phyloP scores from a whole-genome alignment of 2,888 invertebrate genomes.

The Stratiomys singularior region DNA sequence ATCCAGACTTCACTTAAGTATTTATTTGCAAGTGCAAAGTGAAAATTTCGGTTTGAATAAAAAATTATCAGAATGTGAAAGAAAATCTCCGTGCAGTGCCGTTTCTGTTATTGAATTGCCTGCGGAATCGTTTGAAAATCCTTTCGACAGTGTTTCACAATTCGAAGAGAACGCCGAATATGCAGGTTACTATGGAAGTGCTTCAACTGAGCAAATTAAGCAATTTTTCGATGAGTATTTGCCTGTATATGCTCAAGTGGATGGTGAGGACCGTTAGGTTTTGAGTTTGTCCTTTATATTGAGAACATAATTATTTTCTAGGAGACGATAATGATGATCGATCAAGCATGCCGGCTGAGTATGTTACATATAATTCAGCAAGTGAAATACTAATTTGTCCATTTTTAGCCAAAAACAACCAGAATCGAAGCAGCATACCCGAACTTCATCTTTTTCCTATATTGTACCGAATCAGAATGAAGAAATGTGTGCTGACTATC shows the following conservation, averaged over 20 bases:
- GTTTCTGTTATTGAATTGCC: constrained; percentile 47
- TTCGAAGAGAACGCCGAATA: constrained; percentile 49
- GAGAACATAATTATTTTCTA: too few species aligned
- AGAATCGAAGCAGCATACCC: background rate
- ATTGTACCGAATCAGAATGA: background rate
- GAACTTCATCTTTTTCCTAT: constrained; percentile 32
- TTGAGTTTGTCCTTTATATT: background rate
- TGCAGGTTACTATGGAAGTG: constrained; percentile 50
- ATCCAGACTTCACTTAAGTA: constrained; percentile 30
- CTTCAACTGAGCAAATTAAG: constrained; percentile 32
- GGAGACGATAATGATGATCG: too few species aligned
- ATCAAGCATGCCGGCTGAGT: background rate
- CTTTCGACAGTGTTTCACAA: constrained; percentile 46
- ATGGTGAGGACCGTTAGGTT: constrained; percentile 41
- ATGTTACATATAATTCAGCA: background rate
- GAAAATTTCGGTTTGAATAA: constrained; percentile 26
- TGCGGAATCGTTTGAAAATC: constrained; percentile 47
- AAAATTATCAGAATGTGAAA: constrained; percentile 36
- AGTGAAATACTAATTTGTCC: background rate
- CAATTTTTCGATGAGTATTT: constrained; percentile 50
- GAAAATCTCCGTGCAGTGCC: constrained; percentile 27
- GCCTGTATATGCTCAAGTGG: constrained; percentile 46
- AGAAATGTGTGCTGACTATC: background rate
- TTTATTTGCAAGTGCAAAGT: constrained; percentile 14
- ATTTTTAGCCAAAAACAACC: constrained; percentile 38